phyloP scores from a whole-genome alignment of 2,888 invertebrate species.

The Aleiodes testaceus region DNA sequence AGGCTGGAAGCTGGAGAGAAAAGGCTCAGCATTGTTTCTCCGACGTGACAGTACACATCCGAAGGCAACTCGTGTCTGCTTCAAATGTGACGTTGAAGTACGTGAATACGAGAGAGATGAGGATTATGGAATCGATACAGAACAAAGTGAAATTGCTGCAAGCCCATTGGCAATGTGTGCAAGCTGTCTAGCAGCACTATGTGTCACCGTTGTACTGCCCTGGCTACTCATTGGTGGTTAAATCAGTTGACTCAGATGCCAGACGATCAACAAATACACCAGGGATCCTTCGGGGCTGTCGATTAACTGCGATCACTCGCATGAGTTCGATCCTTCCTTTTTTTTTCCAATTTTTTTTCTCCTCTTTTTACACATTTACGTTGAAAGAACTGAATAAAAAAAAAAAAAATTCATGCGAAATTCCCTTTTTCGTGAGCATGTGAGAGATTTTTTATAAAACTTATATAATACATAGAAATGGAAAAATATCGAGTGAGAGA shows the following conservation, averaged over 20 bases:
- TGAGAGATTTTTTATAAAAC: background rate
- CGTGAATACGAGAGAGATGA: slow-evolving; percentile 74
- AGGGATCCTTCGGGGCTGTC: background rate
- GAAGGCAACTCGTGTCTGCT: slow-evolving; percentile 73
- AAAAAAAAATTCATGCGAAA: background rate
- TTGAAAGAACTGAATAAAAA: background rate
- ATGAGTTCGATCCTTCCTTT: background rate
- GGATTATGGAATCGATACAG: slow-evolving; percentile 72
- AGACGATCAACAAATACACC: background rate
- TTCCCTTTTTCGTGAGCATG: background rate
- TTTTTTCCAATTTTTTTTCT: slow-evolving; percentile 1
- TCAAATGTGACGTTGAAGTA: slow-evolving; percentile 76
- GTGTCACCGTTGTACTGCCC: slow-evolving; percentile 74
- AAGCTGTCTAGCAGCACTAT: slow-evolving; percentile 74
- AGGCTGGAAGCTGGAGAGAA: slow-evolving; percentile 69
- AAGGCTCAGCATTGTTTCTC: slow-evolving; percentile 66
- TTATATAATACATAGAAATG: background rate
- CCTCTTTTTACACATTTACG: background rate
- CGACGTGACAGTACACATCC: slow-evolving; percentile 66
- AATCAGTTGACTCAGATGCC: slow-evolving; percentile 7
- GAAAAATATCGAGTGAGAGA: background rate
- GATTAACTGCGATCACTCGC: background rate
- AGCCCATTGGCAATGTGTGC: slow-evolving; percentile 74
- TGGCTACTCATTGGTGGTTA: slow-evolving; percentile 74
- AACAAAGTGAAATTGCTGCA: slow-evolving; percentile 60